Conservation (phyloP, 2,888 invertebrate species). For the Idaea biselata region DNA sequence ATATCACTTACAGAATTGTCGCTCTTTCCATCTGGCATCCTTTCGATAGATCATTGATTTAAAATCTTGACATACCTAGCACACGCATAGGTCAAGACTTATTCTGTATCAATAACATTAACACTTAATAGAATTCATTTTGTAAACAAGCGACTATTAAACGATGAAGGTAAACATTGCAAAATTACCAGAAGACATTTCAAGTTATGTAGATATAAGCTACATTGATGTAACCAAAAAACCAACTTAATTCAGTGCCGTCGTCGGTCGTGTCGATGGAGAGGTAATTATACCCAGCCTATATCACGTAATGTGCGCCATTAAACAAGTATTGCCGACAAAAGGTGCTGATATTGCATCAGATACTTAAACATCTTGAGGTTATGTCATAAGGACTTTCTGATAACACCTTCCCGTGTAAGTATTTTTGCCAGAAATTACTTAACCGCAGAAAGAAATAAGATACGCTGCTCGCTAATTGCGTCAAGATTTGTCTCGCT, state of each 20-base stretch:
- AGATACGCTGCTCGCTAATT: background rate
- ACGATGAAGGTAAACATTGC: background rate
- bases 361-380: background rate
- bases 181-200: background rate
- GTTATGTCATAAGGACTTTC: background rate
- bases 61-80: background rate
- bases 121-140: background rate
- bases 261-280: background rate
- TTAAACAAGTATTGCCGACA: background rate
- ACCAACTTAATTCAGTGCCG: background rate
- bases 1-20: too few species aligned
- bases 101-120: background rate
- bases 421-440: background rate
- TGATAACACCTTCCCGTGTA: background rate
- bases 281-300: background rate
- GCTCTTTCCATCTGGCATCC: too few species aligned
- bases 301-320: background rate
- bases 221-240: background rate
- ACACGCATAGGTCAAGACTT: background rate
- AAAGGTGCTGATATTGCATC: background rate
- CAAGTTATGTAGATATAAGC: background rate
- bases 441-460: slow-evolving; percentile 1
- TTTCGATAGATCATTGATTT: background rate
- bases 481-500: background rate
- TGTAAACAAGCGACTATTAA: background rate